phyloP scores from a whole-genome alignment of 2,797 vertebrate genomes.

The Enteromius treurensis region DNA sequence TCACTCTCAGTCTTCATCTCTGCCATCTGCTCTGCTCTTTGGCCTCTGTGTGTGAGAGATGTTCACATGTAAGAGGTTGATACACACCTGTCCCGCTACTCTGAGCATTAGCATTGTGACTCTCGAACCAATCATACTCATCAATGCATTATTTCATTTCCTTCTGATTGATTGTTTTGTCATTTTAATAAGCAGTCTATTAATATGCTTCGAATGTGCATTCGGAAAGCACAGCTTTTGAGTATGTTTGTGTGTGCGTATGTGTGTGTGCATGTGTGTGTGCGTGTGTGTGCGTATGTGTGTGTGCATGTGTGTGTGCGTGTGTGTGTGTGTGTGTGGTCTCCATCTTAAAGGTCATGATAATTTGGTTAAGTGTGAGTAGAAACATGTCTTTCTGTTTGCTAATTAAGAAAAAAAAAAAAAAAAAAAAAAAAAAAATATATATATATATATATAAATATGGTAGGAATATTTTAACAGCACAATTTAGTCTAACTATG shows the following conservation, averaged over 20 bases:
- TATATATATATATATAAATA: too few species aligned
- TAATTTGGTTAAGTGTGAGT: background rate
- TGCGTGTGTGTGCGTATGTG: too few species aligned
- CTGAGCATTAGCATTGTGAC: constrained; percentile 2
- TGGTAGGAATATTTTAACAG: too few species aligned
- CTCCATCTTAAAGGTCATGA: constrained; percentile 11
- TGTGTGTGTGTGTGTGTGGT: background rate
- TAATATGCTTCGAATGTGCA: background rate
- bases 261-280: background rate
- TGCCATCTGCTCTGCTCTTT: constrained; percentile 46
- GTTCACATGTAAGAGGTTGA: constrained; percentile 20
- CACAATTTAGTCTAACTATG: too few species aligned
- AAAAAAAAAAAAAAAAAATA: too few species aligned
- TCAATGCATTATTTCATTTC: background rate
- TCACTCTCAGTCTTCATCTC: constrained; percentile 20
- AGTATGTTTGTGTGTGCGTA: background rate
- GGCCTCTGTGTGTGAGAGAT: constrained; percentile 23
- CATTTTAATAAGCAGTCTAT: constrained; percentile 3
- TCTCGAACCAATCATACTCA: constrained; percentile 1
- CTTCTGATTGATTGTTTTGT: background rate
- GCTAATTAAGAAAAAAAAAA: too few species aligned
- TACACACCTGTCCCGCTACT: constrained; percentile 46
- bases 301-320: too few species aligned
- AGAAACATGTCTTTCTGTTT: too few species aligned
- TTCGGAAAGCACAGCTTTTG: background rate